Evolutionary conservation across 2,888 invertebrate species (phyloP), one percentile per base, ranked within the genome.

Genomic region (Atrina japonica): DNA sequence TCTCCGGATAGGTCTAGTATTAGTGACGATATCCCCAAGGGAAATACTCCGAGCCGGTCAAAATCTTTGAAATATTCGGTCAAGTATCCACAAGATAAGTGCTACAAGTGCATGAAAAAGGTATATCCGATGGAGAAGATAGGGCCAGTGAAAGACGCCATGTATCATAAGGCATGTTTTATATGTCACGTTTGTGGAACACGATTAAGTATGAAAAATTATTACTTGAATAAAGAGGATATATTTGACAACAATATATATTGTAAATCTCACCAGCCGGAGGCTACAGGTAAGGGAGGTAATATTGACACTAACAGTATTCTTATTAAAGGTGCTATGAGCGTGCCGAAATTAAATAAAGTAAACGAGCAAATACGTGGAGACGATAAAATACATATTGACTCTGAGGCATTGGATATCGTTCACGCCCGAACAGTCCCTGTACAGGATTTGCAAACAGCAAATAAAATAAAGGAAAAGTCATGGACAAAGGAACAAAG

Each of bases 121-220:
- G 83, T 85, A 0, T 86, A 86, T 64, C 80, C 80, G 16, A 82
- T 86, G 81, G 86, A 86, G 61, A 81, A 78, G 45, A 49, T 79
- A 1, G 86, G 86, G 0, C 85, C 86, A 6, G 75, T 82, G 0
- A 77, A 82, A 49, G 84, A 81, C 16, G 85, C 80, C 16, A 76
- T 84, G 25, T 86, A 83, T 53, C 86, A 86, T 60, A 85, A 85
- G 69, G 72, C 68, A 6, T 86, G 86, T 58, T 86, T 86, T 56
- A 71, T 75, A n/a, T 86, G 86, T 61, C 80, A 76, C 23, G 72
- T 70, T 2, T 85, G 86, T 65, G 64, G 72, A 6, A 83, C 81
- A 5, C 78, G 50, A 58, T 66, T 86, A 11, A 82, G 70, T 29
- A 61, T 86, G 61, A 83, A 83, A 60, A 84, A 77, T 67, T 86